phyloP scores from a whole-genome alignment of 2,888 invertebrate genomes.

The Melinaea menophilus region DNA sequence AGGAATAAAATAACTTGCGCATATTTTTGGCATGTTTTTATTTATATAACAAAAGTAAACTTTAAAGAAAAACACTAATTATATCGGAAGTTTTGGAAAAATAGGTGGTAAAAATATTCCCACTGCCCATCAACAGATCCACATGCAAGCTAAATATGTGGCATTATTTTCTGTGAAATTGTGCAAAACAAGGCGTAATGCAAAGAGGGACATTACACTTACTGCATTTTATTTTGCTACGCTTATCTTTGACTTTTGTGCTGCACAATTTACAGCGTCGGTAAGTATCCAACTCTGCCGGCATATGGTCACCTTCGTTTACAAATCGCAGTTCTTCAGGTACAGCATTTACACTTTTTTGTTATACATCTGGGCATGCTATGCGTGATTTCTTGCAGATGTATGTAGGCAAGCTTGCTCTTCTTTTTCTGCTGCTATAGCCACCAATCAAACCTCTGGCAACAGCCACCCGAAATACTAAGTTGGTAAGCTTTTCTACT shows the following conservation, averaged over 20 bases:
- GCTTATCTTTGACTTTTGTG: constrained; percentile 29
- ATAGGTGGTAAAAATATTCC: too few species aligned
- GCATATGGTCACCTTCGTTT: constrained; percentile 35
- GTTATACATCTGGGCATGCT: constrained; percentile 12
- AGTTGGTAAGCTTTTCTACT: constrained; percentile 13
- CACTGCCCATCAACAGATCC: too few species aligned
- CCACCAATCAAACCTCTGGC: constrained; percentile 17
- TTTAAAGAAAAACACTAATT: too few species aligned
- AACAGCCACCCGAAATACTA: constrained; percentile 15
- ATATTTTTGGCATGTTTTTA: too few species aligned
- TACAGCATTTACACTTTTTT: constrained; percentile 32
- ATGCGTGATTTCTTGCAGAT: too few species aligned
- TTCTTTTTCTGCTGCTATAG: constrained; percentile 1
- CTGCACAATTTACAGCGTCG: constrained; percentile 33
- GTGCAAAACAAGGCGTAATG: constrained; percentile 25
- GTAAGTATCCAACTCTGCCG: constrained; percentile 23
- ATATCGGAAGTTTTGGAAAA: too few species aligned
- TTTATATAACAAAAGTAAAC: too few species aligned
- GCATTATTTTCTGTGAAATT: constrained; percentile 25
- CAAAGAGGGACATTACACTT: constrained; percentile 26
- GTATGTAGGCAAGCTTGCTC: constrained; percentile 3
- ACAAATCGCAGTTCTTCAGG: constrained; percentile 30
- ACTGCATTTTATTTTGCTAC: constrained; percentile 26
- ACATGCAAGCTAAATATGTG: constrained; percentile 18
- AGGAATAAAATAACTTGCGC: too few species aligned